Evolutionary conservation across 2,888 invertebrate species (phyloP).

Genomic region (Quadroppia sp.): DNA sequence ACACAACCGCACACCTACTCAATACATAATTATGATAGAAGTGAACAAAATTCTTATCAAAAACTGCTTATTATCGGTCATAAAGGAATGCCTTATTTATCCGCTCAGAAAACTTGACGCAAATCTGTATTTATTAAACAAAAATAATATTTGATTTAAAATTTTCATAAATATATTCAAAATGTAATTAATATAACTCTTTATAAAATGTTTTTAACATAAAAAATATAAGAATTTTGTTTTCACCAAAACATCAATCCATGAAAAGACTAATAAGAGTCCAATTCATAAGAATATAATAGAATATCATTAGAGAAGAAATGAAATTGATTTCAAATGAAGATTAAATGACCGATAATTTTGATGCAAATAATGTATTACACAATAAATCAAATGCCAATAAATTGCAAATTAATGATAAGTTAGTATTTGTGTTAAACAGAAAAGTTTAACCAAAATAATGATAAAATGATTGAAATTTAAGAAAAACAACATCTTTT

Average conservation of each 20-base stretch:
- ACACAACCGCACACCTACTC: conserved; percentile 18
- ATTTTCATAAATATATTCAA: background rate
- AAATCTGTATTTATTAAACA: background rate
- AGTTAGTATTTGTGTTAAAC: no score
- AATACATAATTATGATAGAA: background rate
- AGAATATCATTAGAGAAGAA: no score
- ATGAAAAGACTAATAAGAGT: no score
- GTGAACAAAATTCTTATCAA: conserved; percentile 5
- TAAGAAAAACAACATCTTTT: conserved; percentile 14
- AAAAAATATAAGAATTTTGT: no score
- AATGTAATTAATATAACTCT: no score
- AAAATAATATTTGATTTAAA: background rate
- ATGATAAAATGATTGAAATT: background rate
- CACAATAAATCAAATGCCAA: no score
- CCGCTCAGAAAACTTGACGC: background rate
- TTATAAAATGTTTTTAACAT: no score
- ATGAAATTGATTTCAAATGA: no score
- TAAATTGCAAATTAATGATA: no score
- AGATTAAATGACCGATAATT: no score
- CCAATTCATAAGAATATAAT: background rate
- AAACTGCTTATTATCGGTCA: conserved; percentile 29
- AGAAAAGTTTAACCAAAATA: background rate
- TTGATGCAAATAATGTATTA: no score
- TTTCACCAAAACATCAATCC: no score
- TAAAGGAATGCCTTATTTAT: conserved; percentile 1